Evolutionary conservation across 2,113 vertebrate species (phyloP).

Genomic region (Fulica atra): DNA sequence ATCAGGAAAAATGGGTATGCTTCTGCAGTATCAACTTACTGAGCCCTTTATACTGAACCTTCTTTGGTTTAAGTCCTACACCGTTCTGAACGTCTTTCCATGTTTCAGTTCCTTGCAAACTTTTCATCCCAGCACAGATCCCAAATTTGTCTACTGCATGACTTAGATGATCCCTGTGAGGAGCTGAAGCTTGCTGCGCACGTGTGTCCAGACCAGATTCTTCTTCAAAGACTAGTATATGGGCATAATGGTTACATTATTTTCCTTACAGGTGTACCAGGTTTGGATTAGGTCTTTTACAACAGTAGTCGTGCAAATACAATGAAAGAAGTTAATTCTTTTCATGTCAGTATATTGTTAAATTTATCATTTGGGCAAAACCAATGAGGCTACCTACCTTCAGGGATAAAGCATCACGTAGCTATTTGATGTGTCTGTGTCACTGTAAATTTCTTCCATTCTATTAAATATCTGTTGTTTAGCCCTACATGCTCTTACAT

Average conservation of each 20-base stretch:
- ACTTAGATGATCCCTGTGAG: background rate
- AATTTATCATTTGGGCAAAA: background rate
- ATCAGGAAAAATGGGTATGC: background rate
- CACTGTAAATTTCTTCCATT: background rate
- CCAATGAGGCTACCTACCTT: background rate
- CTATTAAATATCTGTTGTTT: background rate
- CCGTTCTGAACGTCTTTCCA: background rate
- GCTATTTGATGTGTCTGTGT: background rate
- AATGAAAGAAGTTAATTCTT: background rate
- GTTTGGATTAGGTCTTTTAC: background rate
- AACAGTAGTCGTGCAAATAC: background rate
- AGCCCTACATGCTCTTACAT: background rate
- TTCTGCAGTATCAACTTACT: background rate
- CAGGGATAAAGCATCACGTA: background rate
- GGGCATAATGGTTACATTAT: background rate
- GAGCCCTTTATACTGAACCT: background rate
- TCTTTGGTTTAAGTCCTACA: background rate
- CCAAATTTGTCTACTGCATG: background rate
- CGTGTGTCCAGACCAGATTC: background rate
- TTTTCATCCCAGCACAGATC: background rate
- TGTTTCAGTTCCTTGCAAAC: background rate
- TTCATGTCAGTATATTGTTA: background rate
- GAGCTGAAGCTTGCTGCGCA: background rate
- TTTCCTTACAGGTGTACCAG: background rate
- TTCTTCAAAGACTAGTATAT: background rate